Percentiles rank a stretch among this genome's conserved stretches.
phyloP scores from a whole-genome alignment of 2,888 invertebrate genomes.

The Leistus spinibarbis region DNA sequence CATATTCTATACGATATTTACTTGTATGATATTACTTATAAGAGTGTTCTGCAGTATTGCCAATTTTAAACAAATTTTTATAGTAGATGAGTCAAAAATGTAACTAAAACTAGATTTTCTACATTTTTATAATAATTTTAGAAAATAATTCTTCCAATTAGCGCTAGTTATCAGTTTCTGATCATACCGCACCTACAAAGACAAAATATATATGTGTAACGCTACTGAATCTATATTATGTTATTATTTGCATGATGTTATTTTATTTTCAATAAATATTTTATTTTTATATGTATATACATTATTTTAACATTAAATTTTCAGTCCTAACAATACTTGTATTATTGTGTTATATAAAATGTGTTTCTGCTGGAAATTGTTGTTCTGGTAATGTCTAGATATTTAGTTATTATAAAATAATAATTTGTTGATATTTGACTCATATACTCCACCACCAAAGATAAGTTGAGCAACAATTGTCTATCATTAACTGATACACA shows the following conservation, averaged over 20 bases:
- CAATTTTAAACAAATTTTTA: neutral
- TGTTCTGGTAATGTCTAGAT: too few relatives aligned
- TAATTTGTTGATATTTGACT: constrained; percentile 14
- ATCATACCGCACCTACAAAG: neutral
- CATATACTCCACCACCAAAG: constrained; percentile 21
- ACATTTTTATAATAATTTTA: neutral
- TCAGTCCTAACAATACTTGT: neutral
- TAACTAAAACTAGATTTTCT: neutral
- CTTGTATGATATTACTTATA: constrained; percentile 19
- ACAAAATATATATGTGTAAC: too few relatives aligned
- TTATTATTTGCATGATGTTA: neutral
- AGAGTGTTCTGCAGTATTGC: constrained; percentile 25
- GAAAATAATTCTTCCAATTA: neutral
- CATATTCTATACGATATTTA: constrained; percentile 36
- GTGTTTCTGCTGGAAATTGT: too few relatives aligned
- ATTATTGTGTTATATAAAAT: too few relatives aligned
- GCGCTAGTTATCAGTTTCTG: neutral
- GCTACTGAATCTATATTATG: neutral
- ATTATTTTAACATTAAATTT: neutral
- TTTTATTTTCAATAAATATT: neutral
- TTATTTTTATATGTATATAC: neutral
- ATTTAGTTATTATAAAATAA: neutral
- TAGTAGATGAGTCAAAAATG: constrained; percentile 31
- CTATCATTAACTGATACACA: constrained; percentile 17
- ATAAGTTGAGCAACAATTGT: constrained; percentile 21